Base-by-base conservation (phyloP, 2,888 invertebrate genomes). In the Lordiphosa fenestrarum region DNA sequence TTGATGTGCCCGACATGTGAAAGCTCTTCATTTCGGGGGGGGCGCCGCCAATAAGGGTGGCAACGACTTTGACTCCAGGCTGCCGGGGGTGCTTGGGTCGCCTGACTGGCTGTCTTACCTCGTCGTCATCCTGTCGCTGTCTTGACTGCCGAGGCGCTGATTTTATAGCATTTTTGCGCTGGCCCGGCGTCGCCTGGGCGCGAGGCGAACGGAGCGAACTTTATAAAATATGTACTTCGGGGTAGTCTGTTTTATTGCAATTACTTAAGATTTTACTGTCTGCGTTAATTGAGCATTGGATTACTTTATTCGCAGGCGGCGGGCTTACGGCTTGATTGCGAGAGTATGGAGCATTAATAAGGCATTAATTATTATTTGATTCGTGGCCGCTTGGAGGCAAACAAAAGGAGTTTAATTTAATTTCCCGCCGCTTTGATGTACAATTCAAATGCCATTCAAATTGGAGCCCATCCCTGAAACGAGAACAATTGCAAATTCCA, bases 401-500 rank as follows among this genome's bases (percentile, higher is more conserved):
- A 65, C 65, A 65, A 69, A 60, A 57, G 36, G 69, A 69, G 60
- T 78, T 78, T 85, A 78, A 78, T 84, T 85, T 85, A 73, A 72
- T 72, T 83, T 85, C 48, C 64, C 71, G 59, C 15, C 33, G 6
- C 85, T 85, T 77, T 83, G 84, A 77, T 80, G 81, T 83, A 60
- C 52, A 53, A 52, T 59, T 66, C 85, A 69, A 80, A 85, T 64
- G 53, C 67, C 83, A 84, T 72, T 84, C 77, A 83, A 78, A 78
- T 78, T 85, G 85, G 81, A 80, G 75, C 44, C 37, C 55, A 55
- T 19, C 69, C 23, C 42, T 42, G 52, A 56, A 9, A 21, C 85
- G 78, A 80, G 85, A 85, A 80, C 83, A 72, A 77, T 84, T 77
- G 85, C 83, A 83, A 85, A 85, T 83, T 77, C 70, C 83, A 77